Base-by-base conservation (phyloP, 2,113 vertebrate genomes). In the Pungitius pungitius region DNA sequence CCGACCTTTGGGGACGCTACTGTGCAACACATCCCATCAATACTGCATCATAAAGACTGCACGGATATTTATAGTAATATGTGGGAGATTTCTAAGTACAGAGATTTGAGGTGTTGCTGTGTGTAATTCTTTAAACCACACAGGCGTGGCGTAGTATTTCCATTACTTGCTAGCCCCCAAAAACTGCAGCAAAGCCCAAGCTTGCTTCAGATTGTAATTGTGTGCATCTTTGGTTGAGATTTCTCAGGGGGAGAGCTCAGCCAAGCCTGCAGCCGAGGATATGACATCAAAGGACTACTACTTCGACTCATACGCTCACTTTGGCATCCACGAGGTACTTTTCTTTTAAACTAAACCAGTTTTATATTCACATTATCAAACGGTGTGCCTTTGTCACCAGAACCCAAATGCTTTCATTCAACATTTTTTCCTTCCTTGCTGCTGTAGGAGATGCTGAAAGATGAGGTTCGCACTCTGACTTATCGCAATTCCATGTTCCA, bases 261-360 rank as follows among this genome's bases (percentile, higher is more conserved):
- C 83, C 70, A 97, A 97, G 80, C 95, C 96, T 80, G 91, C 94
- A 3, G 96, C 96, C 0, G 96, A 98, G 89, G 96, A 98, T 77
- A 98, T 98, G 96, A 98, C 96, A 0, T 97, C 96, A 64, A 97
- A 96, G 90, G 96, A 98, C 88, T 98, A 98, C 89, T 98, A 97
- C 89, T 97, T 97, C 65, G 96, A 98, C 83, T 98, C 96, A 0
- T 98, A 98, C 0, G 96, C 96, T 52, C 96, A 98, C 90, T 98
- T 98, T 40, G 96, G 96, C 65, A 98, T 98, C 86, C 96, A 98
- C 0, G 96, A 98, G 96, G 96, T 97, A 84, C 54, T 26, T 24
- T 37, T 1, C 8, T 9, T 30, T 47, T 12, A 0, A 42, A 22
- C 4, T 8, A 2, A 52, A 27, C 26, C 24, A 10, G n/a, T 11